These are phyloP conservation scores for Bostrychus sinensis DNA, from an alignment of 2,113 vertebrate species.

Conservation along the genomic window DNA sequence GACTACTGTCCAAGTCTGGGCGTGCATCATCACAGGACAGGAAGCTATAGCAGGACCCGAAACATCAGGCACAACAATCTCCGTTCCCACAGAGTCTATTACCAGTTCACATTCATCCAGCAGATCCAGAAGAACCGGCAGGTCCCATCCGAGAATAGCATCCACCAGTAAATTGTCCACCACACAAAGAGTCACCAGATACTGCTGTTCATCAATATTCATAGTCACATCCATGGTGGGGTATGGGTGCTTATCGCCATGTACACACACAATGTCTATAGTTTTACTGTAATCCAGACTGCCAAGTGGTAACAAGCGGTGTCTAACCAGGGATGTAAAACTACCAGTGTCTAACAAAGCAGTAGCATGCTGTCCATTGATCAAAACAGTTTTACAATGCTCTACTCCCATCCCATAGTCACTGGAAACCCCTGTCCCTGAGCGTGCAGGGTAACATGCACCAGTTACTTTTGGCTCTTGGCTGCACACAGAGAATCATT, in stretches of 20 bases:
- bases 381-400: neutral
- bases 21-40: neutral
- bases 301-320: neutral
- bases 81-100: no score
- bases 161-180: no score
- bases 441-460: no score
- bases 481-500: no score
- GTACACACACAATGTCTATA: neutral
- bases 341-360: slow-evolving; percentile 4
- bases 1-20: neutral
- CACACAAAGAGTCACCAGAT: no score
- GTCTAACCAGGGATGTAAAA: neutral
- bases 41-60: neutral
- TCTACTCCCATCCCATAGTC: neutral
- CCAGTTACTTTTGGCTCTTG: no score
- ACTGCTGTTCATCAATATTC: no score
- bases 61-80: no score
- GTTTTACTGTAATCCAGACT: neutral
- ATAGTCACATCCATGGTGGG: neutral
- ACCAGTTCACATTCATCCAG: no score
- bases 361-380: neutral
- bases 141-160: no score
- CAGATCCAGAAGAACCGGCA: no score
- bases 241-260: neutral
- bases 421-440: no score